Conservation (phyloP, 2,888 invertebrate species). For the Ecdyonurus torrentis region DNA sequence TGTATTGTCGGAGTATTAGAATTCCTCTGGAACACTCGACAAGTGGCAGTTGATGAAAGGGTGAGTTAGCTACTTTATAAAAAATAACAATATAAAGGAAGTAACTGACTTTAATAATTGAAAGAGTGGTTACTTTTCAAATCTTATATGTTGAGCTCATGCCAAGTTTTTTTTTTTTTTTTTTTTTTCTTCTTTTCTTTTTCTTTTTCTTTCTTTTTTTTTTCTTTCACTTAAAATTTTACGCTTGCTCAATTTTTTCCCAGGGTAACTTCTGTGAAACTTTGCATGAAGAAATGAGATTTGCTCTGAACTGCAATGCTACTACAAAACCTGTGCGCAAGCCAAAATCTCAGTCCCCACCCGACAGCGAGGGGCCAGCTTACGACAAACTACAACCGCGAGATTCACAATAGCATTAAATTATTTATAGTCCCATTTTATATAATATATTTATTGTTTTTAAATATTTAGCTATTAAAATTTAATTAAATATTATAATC, state of each 20-base stretch:
- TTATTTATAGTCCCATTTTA: neutral
- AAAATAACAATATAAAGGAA: no score
- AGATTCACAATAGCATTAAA: neutral
- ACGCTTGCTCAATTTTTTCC: no score
- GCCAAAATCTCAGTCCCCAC: neutral
- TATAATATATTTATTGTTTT: no score
- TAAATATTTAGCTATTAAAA: no score
- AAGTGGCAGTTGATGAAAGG: constrained; percentile 59
- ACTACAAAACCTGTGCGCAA: constrained; percentile 54
- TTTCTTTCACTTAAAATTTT: no score
- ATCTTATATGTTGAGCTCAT: no score
- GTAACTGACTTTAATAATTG: neutral
- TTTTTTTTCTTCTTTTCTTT: neutral
- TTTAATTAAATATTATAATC: no score
- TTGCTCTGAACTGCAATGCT: constrained; percentile 54
- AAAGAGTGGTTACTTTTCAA: no score
- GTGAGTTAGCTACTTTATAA: constrained; percentile 29
- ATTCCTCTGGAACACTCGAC: constrained; percentile 68
- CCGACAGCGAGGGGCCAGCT: neutral
- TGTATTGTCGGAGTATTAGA: constrained; percentile 61
- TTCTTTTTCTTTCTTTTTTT: neutral
- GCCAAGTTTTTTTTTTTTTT: no score
- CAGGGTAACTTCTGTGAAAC: constrained; percentile 5
- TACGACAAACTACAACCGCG: neutral
- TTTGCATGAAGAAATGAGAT: constrained; percentile 47